Evolutionary conservation across 2,888 invertebrate genomes (phyloP), one percentile per base, ranked within the genome.

Genomic region (Onchidella celtica): DNA sequence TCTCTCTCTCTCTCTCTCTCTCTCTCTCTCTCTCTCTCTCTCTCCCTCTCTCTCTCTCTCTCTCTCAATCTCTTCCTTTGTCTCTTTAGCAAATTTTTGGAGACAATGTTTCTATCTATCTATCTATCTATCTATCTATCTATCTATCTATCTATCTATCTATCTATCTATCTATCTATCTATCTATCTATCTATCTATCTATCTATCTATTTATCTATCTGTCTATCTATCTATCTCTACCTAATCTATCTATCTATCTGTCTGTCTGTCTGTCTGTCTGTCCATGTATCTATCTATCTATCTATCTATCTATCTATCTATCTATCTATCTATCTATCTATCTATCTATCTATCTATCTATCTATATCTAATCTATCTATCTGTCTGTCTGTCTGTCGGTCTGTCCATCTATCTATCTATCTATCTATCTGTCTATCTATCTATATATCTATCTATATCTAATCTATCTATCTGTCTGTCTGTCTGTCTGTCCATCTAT

Each of bases 151-250:
- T n/a, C n/a, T n/a, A n/a, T n/a, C n/a, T n/a, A n/a, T n/a, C n/a
- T n/a, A n/a, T n/a, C n/a, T n/a, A n/a, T n/a, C n/a, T n/a, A n/a
- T n/a, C n/a, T n/a, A n/a, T n/a, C n/a, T n/a, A n/a, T n/a, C n/a
- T n/a, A n/a, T n/a, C n/a, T n/a, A n/a, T n/a, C n/a, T n/a, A n/a
- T n/a, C n/a, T n/a, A n/a, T n/a, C n/a, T n/a, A n/a, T n/a, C n/a
- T n/a, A n/a, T n/a, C n/a, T n/a, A n/a, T n/a, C n/a, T n/a, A n/a
- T n/a, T n/a, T 36, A 11, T 65, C 66, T 65, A 24, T 65, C 63
- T 76, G 38, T 76, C 76, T 76, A 27, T 76, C 65, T 76, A 34
- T 76, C 63, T 63, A 11, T 38, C 17, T 47, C 47, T 47, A 17
- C 17, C 9, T 47, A 9, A 11, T 47, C 47, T 47, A 17, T 47